These are phyloP conservation scores for Synergus laeviventris DNA, from an alignment of 2,888 invertebrate genomes.

Conservation along the genomic window DNA sequence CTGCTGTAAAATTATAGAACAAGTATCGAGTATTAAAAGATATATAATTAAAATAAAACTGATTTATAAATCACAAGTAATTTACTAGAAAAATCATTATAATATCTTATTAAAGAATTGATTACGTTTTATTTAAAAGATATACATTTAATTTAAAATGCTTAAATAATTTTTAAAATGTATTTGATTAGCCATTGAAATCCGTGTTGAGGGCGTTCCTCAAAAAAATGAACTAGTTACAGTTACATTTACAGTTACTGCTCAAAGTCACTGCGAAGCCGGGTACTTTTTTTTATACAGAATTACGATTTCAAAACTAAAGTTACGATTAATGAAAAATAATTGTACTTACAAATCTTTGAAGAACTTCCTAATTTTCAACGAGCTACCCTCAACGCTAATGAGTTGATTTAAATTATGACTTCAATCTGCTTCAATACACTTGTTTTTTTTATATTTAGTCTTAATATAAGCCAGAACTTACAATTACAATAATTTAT, in stretches of 20 bases:
- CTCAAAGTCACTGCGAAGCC: not conserved
- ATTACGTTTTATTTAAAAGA: not conserved
- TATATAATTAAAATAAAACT: not conserved
- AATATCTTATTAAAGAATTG: not conserved
- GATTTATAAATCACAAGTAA: not conserved
- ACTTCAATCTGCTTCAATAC: not conserved
- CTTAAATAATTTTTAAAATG: not conserved
- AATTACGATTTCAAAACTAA: not conserved
- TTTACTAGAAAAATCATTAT: not conserved
- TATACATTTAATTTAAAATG: not conserved
- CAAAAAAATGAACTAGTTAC: not conserved
- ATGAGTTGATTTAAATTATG: not conserved
- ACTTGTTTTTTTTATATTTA: not conserved
- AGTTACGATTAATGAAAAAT: not conserved
- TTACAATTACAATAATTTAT: not conserved
- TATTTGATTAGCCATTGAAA: not conserved
- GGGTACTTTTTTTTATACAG: not conserved
- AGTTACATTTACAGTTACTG: not conserved
- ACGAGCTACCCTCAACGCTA: not conserved
- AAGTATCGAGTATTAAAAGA: not conserved
- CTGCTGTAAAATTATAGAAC: not conserved
- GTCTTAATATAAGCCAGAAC: not conserved
- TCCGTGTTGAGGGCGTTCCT: not conserved
- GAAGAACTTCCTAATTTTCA: not conserved
- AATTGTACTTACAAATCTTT: not conserved